Evolutionary conservation across 2,797 vertebrate species (phyloP), one percentile per base, ranked within the genome.

Genomic region (Silurus aristotelis): DNA sequence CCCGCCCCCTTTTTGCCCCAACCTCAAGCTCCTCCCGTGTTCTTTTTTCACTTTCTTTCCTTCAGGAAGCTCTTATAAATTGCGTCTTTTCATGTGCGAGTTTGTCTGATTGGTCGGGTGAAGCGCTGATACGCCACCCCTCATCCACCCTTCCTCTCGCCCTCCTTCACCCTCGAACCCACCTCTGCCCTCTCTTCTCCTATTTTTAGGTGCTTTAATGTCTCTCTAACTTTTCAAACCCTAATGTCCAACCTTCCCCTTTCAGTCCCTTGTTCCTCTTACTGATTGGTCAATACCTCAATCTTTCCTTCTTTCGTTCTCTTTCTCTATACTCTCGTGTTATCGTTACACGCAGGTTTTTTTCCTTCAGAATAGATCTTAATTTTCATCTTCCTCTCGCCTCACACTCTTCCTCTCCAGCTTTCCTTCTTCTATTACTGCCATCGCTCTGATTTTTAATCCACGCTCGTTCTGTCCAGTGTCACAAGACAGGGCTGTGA

Each of bases 261-360:
- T 84, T 89, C 81, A 87, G 83, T 84, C 67, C 89, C 83, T 87
- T 71, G 84, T 82, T 89, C 87, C 85, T 83, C 84, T 83, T 89
- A 27, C 63, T 73, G 79, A 66, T 85, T 20, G 61, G 86, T 90
- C 91, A 89, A 89, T 87, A 92, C 56, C 8, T 31, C 52, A 58
- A 9, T 52, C 13, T 72, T 13, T 73, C 25, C 19, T 2, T 31
- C 55, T 78, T 27, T 61, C 10, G 93, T 92, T 94, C 93, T 94
- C 93, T 94, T 92, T 94, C 92, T 94, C 93, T 55, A 92, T 93
- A 94, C 91, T 90, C 84, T 92, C 92, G 93, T 93, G 92, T 94
- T 92, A 92, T 93, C 90, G 93, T 95, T 91, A 93, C 91, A 94
- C 89, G 90, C 92, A 91, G 93, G 91, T 93, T 94, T 92, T 93